phyloP scores from a whole-genome alignment of 2,797 vertebrate species.

The Microctenopoma lineatum region DNA sequence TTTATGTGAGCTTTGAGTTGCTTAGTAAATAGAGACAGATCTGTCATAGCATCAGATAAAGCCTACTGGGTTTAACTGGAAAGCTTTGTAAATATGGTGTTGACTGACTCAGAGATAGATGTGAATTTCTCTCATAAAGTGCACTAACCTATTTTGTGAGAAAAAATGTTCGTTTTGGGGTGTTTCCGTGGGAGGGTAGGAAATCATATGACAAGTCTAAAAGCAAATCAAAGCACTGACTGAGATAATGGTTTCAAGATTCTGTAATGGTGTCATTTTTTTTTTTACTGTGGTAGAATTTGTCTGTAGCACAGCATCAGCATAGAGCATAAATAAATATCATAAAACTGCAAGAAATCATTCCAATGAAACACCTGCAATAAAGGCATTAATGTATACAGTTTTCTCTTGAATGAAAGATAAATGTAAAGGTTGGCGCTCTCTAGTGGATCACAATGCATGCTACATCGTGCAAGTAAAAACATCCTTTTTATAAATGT shows the following conservation, averaged over 20 bases:
- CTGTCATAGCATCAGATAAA: slow-evolving; percentile 75
- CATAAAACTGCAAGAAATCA: slow-evolving; percentile 50
- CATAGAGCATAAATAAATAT: slow-evolving; percentile 88
- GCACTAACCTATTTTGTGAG: slow-evolving; percentile 62
- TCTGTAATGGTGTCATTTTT: slow-evolving; percentile 84
- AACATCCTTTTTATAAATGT: not conserved
- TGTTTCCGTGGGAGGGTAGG: slow-evolving; percentile 22
- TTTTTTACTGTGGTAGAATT: slow-evolving; percentile 83
- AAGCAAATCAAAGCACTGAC: slow-evolving; percentile 39
- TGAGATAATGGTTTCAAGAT: slow-evolving; percentile 62
- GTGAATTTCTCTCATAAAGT: slow-evolving; percentile 57
- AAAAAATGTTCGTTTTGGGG: slow-evolving; percentile 52
- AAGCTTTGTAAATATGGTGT: slow-evolving; percentile 76
- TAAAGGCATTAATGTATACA: slow-evolving; percentile 12
- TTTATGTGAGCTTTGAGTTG: slow-evolving; percentile 74
- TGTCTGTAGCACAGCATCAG: slow-evolving; percentile 84
- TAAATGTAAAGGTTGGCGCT: slow-evolving; percentile 47
- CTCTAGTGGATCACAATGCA: slow-evolving; percentile 62
- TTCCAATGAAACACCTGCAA: slow-evolving; percentile 26
- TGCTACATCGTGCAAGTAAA: slow-evolving; percentile 17
- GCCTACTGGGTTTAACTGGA: slow-evolving; percentile 63
- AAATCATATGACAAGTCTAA: not conserved
- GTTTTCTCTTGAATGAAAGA: slow-evolving; percentile 4
- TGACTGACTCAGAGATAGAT: slow-evolving; percentile 74
- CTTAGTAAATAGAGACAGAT: slow-evolving; percentile 71